Evolutionary conservation across 2,113 vertebrate genomes (phyloP), one percentile per base, ranked within the genome.

Genomic region (Phylloscopus trochiloides): DNA sequence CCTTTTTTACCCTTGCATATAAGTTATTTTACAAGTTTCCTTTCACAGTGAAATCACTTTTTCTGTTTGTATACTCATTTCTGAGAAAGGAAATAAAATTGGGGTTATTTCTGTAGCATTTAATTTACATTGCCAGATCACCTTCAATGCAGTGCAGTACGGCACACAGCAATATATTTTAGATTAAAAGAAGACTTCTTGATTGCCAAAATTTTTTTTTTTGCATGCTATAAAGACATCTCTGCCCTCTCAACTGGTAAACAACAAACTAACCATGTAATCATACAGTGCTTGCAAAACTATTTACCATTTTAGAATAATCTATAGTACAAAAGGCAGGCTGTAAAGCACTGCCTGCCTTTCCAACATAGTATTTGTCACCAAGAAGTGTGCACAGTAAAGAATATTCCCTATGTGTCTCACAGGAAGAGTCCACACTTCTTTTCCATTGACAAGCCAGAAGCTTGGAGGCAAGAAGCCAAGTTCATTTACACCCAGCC

Each of bases 41-140:
- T 81, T 91, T 91, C 77, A 84, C 74, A 94, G 80, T 82, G 61
- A 90, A 88, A 86, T 61, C 19, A 36, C 32, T 70, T 89, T 40
- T 40, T 61, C 38, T 68, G 36, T 38, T 67, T 81, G 63, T 54
- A 34, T n/a, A 66, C 29, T 48, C 1, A 3, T 48, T 83, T 88
- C 71, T 68, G 62, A 89, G 70, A 95, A 57, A 82, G 63, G 55
- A 87, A 91, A 70, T 50, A 55, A 86, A 78, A 66, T 5, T 21
- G 3, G 58, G n/a, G 43, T 78, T 51, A 78, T 47, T 91, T 89
- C 48, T 8, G 0, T 66, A 72, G 28, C 47, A 31, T 45, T 76
- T 81, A 7, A 74, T 59, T 77, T 67, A 67, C 61, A 75, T 13
- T 61, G 48, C 42, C 54, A 82, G 48, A 66, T 70, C 62, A 75